phyloP scores from a whole-genome alignment of 2,113 vertebrate genomes.

The Menura novaehollandiae region DNA sequence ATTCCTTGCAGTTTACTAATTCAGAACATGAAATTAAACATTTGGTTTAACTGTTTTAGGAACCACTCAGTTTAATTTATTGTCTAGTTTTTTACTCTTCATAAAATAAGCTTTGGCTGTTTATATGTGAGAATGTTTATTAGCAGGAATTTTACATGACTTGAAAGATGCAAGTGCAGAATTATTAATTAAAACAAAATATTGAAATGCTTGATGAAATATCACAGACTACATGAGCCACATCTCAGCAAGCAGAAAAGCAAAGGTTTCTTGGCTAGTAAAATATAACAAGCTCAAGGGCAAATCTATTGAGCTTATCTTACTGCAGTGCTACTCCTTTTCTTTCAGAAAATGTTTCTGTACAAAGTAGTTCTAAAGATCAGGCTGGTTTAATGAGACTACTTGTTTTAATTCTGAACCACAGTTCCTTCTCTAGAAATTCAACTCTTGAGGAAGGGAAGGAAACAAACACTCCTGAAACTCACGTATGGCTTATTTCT shows the following conservation, averaged over 20 bases:
- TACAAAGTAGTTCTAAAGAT: constrained; percentile 14
- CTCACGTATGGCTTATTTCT: neutral
- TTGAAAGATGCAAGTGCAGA: neutral
- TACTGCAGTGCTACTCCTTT: neutral
- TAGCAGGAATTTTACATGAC: neutral
- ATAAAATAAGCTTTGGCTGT: neutral
- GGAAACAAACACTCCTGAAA: neutral
- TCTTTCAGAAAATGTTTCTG: neutral
- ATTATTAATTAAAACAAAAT: neutral
- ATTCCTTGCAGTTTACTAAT: neutral
- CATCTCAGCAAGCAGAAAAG: neutral
- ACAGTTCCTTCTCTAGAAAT: neutral
- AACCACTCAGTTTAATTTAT: neutral
- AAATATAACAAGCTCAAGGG: neutral
- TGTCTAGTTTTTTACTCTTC: neutral
- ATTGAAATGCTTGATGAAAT: neutral
- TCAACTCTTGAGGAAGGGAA: neutral
- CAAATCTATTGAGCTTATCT: neutral
- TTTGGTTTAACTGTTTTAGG: neutral
- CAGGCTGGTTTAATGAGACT: neutral
- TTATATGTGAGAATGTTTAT: neutral
- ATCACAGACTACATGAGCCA: neutral
- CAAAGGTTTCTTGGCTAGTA: neutral
- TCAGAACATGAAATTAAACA: neutral
- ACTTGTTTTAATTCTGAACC: neutral